A percentile compares a stretch with the other conserved stretches of the same genome.
These are phyloP conservation scores for Ferdinandea cuprea DNA, from an alignment of 2,888 invertebrate species.

Conservation along the genomic window DNA sequence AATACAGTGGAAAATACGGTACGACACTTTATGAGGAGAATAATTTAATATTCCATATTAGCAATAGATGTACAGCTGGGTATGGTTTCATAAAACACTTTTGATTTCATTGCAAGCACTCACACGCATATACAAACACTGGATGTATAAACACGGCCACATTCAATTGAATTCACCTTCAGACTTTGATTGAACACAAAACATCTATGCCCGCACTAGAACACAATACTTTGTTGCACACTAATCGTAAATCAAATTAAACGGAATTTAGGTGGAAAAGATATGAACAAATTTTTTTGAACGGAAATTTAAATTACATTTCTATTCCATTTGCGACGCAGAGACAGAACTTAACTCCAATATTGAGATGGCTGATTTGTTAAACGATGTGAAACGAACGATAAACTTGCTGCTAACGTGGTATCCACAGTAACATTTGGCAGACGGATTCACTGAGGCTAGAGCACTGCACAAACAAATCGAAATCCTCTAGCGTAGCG, in stretches of 20 bases:
- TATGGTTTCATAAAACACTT: conserved; percentile 60
- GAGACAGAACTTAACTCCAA: conserved; percentile 6
- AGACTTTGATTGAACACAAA: conserved; percentile 49
- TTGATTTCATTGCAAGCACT: conserved; percentile 64
- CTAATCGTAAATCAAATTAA: conserved; percentile 41
- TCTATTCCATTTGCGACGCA: conserved; percentile 30
- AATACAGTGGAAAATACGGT: conserved; percentile 57
- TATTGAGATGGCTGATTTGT: conserved; percentile 38
- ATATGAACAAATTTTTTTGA: conserved; percentile 10
- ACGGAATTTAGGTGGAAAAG: neutral
- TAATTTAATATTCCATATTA: conserved; percentile 54
- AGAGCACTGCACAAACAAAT: conserved; percentile 22
- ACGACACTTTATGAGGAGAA: conserved; percentile 52
- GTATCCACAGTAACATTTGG: conserved; percentile 16
- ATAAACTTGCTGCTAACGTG: conserved; percentile 34
- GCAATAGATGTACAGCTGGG: neutral
- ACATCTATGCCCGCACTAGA: conserved; percentile 23
- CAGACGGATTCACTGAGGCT: conserved; percentile 10
- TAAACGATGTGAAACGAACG: conserved; percentile 23
- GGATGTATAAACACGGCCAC: conserved; percentile 43
- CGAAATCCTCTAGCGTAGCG: conserved; percentile 27
- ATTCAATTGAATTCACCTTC: conserved; percentile 72
- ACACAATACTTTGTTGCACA: conserved; percentile 29
- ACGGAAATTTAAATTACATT: conserved; percentile 47
- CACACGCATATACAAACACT: conserved; percentile 23